These are phyloP conservation scores for Myoxocephalus aenaeus DNA, from an alignment of 2,797 vertebrate species.

Conservation along the genomic window DNA sequence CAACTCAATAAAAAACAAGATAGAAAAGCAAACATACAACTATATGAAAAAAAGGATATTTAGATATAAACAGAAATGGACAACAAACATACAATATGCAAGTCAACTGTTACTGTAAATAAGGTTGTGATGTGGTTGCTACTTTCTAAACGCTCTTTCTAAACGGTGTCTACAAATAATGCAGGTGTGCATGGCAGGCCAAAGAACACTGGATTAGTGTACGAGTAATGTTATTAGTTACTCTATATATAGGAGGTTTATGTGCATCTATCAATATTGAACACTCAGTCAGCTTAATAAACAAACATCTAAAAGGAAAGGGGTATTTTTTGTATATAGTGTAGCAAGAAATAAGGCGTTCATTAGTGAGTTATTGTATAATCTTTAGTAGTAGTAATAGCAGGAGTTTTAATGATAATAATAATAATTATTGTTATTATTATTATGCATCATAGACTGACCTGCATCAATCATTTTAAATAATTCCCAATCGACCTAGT, in stretches of 20 bases:
- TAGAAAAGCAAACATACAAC: background rate
- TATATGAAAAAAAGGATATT: background rate
- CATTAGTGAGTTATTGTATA: background rate
- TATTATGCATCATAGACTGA: background rate
- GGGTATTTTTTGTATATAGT: background rate
- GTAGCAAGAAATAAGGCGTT: background rate
- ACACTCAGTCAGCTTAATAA: background rate
- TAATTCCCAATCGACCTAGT: slow-evolving; percentile 14
- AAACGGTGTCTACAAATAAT: background rate
- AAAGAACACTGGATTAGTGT: background rate
- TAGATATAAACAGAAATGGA: background rate
- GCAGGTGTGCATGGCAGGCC: background rate
- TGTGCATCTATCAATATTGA: background rate
- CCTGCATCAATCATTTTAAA: background rate
- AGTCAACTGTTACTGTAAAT: background rate
- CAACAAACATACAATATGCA: background rate
- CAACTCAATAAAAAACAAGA: background rate
- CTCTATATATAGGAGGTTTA: background rate
- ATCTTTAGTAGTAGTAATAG: background rate
- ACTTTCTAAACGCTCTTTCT: background rate
- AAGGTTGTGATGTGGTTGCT: background rate
- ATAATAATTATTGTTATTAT: background rate
- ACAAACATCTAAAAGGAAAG: background rate
- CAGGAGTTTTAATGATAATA: too few species aligned
- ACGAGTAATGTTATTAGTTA: background rate